Conservation (phyloP, 2,888 invertebrate species). For the Synanthedon myopaeformis region DNA sequence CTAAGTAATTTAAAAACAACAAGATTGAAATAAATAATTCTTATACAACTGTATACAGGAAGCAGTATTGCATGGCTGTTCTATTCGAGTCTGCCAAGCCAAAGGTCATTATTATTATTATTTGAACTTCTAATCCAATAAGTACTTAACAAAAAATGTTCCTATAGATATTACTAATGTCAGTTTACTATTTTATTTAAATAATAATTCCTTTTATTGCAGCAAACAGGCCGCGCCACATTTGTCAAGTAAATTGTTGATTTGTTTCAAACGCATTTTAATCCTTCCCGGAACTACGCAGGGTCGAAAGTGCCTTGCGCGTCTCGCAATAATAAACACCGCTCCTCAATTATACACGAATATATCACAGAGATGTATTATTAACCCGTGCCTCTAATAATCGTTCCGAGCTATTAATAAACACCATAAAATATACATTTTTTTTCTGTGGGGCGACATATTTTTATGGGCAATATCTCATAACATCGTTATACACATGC, state of each 20-base stretch:
- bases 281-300: not conserved
- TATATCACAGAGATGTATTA: conserved; percentile 22
- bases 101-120: too few species aligned
- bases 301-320: not conserved
- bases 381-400: conserved; percentile 29
- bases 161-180: too few species aligned
- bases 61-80: too few species aligned
- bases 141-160: too few species aligned
- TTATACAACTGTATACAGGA: too few species aligned
- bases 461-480: conserved; percentile 37
- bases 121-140: too few species aligned
- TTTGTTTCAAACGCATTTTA: not conserved
- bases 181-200: not conserved
- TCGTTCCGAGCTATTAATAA: conserved; percentile 33
- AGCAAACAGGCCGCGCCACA: conserved; percentile 15
- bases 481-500: conserved; percentile 17
- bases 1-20: too few species aligned
- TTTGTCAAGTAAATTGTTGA: conserved; percentile 13
- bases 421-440: conserved; percentile 15
- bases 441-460: conserved; percentile 31
- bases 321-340: not conserved
- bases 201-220: not conserved
- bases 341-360: conserved; percentile 12
- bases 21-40: too few species aligned
- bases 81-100: too few species aligned